phyloP scores from a whole-genome alignment of 2,888 invertebrate species.

The Hirtodrosophila confusa region DNA sequence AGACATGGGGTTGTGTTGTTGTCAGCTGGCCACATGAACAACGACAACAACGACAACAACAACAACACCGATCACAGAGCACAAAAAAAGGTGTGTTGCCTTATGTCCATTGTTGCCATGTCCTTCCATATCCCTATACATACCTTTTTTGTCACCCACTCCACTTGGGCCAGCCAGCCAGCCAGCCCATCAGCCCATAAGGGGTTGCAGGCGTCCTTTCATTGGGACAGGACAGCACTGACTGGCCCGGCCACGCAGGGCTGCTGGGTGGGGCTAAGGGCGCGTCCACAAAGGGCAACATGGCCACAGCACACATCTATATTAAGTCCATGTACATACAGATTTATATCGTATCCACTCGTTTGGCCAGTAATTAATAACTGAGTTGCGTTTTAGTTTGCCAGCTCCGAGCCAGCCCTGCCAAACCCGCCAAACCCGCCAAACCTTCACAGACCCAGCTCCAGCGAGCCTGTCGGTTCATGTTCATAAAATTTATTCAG shows the following conservation, averaged over 20 bases:
- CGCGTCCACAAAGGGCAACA: conserved; percentile 32
- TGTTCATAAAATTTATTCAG: conserved; percentile 2
- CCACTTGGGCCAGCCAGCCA: no score
- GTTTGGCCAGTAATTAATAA: conserved; percentile 54
- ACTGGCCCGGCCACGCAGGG: no score
- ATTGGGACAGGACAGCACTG: no score
- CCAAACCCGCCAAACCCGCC: no score
- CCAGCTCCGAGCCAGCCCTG: background rate
- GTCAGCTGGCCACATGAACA: conserved; percentile 57
- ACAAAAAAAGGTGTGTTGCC: conserved; percentile 61
- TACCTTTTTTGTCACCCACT: background rate
- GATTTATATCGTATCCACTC: conserved; percentile 34
- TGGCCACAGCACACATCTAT: conserved; percentile 30
- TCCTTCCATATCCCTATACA: conserved; percentile 25
- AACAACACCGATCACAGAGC: conserved; percentile 2
- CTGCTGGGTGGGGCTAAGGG: conserved; percentile 26
- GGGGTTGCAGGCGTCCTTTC: conserved; percentile 15
- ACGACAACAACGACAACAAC: conserved; percentile 28
- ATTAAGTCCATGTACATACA: conserved; percentile 44
- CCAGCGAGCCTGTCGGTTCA: background rate
- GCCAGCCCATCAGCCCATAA: conserved; percentile 4
- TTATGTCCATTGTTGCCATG: conserved; percentile 55
- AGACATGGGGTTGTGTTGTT: conserved; percentile 44
- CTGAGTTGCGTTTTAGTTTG: conserved; percentile 38
- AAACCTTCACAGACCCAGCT: no score